phyloP scores from a whole-genome alignment of 1,140 invertebrate genomes.

The Penaeus chinensis region DNA sequence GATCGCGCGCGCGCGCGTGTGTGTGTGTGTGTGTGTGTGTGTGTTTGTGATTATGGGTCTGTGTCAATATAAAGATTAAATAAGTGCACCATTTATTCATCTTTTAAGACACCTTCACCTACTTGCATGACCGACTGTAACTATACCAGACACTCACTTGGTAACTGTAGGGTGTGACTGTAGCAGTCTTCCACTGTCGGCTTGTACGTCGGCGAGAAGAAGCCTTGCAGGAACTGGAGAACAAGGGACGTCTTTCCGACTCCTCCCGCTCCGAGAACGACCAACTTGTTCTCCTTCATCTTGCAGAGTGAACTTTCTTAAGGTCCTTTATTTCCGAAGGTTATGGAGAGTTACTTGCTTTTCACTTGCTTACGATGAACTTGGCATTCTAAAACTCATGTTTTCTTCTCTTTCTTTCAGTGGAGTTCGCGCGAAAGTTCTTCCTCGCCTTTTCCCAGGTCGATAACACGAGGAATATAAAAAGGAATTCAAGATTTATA shows the following conservation, averaged over 20 bases:
- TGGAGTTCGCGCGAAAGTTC: too few species aligned
- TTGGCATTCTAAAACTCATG: too few species aligned
- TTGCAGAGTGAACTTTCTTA: neutral
- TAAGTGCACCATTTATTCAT: neutral
- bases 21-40: too few species aligned
- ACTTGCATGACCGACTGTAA: neutral
- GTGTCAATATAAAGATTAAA: neutral
- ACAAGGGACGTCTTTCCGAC: slow-evolving; percentile 67
- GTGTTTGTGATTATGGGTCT: too few species aligned
- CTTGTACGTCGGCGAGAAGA: slow-evolving; percentile 66
- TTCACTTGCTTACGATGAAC: neutral
- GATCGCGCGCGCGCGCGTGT: neutral
- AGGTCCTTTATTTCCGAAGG: neutral
- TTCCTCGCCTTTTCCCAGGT: too few species aligned
- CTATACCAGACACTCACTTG: slow-evolving; percentile 62
- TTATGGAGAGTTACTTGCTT: neutral
- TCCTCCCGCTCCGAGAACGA: slow-evolving; percentile 66
- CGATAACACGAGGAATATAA: too few species aligned
- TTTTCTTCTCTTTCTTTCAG: too few species aligned
- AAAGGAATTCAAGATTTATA: too few species aligned
- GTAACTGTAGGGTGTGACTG: slow-evolving; percentile 66
- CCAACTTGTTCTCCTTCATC: slow-evolving; percentile 65
- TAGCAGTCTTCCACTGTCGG: slow-evolving; percentile 68
- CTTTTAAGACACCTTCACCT: too few species aligned
- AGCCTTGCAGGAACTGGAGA: slow-evolving; percentile 66